These are phyloP conservation scores for Drosophila sechellia DNA, from an alignment of 1,140 invertebrate genomes.

Conservation along the genomic window DNA sequence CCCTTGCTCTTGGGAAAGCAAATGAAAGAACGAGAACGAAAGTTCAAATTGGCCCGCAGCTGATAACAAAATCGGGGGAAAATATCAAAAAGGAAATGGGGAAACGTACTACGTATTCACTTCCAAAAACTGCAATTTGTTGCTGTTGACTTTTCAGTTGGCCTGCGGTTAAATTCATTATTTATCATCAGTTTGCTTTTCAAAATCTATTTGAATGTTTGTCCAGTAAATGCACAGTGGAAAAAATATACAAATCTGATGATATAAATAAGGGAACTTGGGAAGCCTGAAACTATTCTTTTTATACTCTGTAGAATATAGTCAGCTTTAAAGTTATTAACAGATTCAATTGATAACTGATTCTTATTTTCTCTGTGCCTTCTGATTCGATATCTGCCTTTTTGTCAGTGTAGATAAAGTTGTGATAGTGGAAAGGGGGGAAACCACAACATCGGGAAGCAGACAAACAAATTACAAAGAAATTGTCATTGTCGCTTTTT, in stretches of 20 bases:
- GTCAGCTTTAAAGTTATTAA: too few relatives aligned
- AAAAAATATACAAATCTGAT: conserved; percentile 1
- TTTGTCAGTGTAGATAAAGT: neutral
- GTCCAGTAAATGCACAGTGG: conserved; percentile 35
- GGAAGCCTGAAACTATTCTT: too few relatives aligned
- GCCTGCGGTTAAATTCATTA: conserved; percentile 59
- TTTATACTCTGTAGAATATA: too few relatives aligned
- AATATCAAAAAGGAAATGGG: neutral
- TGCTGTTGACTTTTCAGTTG: conserved; percentile 48
- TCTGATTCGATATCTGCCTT: neutral
- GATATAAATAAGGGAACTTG: too few relatives aligned
- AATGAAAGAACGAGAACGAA: conserved; percentile 36
- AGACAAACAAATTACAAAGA: conserved; percentile 81
- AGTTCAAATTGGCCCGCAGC: conserved; percentile 20
- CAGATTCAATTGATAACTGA: too few relatives aligned
- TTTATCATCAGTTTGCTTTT: conserved; percentile 43
- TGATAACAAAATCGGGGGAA: conserved; percentile 18
- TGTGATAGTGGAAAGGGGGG: neutral
- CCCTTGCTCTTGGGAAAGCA: conserved; percentile 4
- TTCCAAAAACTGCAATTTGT: conserved; percentile 56
- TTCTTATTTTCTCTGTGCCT: too few relatives aligned
- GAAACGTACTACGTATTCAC: conserved; percentile 6
- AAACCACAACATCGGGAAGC: neutral
- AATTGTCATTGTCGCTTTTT: conserved; percentile 58
- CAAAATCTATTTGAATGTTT: conserved; percentile 56